These are phyloP conservation scores for Ammospiza caudacuta DNA, from an alignment of 2,113 vertebrate species.

Conservation along the genomic window DNA sequence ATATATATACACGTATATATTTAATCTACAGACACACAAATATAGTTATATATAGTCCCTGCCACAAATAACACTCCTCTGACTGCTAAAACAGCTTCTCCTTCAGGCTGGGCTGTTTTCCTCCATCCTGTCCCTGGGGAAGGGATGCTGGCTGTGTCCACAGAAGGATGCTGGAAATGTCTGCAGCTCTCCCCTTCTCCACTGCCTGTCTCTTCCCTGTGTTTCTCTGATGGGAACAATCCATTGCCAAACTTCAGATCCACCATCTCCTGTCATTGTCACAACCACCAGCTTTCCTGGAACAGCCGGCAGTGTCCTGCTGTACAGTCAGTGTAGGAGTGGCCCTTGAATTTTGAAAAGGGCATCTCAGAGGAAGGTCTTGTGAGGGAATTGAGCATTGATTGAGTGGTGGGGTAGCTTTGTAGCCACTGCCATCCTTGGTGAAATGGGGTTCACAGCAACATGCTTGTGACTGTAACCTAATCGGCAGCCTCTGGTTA, in stretches of 20 bases:
- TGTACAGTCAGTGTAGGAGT: neutral
- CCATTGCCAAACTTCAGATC: neutral
- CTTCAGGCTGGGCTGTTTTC: neutral
- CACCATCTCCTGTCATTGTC: neutral
- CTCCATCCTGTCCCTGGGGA: neutral
- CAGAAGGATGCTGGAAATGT: neutral
- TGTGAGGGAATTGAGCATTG: neutral
- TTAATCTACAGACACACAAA: constrained; percentile 43
- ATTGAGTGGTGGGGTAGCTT: neutral
- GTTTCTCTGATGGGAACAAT: neutral
- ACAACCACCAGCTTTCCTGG: neutral
- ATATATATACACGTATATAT: neutral
- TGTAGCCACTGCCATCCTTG: neutral
- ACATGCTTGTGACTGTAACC: neutral
- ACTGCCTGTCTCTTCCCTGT: neutral
- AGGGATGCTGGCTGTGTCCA: neutral
- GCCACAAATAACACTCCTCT: constrained; percentile 29
- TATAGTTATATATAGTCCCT: constrained; percentile 50
- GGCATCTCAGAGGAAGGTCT: neutral
- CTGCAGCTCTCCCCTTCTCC: neutral
- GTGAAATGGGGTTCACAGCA: neutral
- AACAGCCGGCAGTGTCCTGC: neutral
- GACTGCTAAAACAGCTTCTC: constrained; percentile 19
- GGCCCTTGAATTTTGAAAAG: neutral
- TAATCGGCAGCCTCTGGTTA: neutral